These are phyloP conservation scores for Amphilophus citrinellus DNA, from an alignment of 2,113 vertebrate genomes.

Conservation along the genomic window DNA sequence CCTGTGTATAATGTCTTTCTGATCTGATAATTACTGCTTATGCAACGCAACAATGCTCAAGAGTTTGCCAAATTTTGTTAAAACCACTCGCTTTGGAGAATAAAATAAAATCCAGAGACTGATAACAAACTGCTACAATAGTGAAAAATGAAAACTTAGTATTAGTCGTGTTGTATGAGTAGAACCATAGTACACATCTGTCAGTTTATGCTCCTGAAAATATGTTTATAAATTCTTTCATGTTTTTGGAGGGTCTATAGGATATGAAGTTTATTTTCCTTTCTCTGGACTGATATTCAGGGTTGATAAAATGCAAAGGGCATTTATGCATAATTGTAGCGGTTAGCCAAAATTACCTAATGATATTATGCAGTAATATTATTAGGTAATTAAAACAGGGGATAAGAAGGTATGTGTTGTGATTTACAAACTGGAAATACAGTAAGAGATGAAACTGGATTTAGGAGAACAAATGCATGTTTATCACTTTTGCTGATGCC, in stretches of 20 bases:
- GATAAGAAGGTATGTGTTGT: slow-evolving; percentile 35
- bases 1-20: slow-evolving; percentile 66
- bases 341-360: slow-evolving; percentile 46
- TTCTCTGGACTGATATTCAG: slow-evolving; percentile 46
- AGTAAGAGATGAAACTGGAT: slow-evolving; percentile 61
- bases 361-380: slow-evolving; percentile 51
- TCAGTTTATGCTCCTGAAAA: slow-evolving; percentile 58
- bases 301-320: slow-evolving; percentile 45
- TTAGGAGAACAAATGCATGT: slow-evolving; percentile 78
- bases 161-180: slow-evolving; percentile 41
- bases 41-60: slow-evolving; percentile 71
- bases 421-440: slow-evolving; percentile 53
- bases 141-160: slow-evolving; percentile 42
- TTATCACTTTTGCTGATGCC: slow-evolving; percentile 82
- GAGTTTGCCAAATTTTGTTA: slow-evolving; percentile 64
- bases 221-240: slow-evolving; percentile 51
- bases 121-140: slow-evolving; percentile 52
- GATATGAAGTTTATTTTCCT: slow-evolving; percentile 47
- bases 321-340: slow-evolving; percentile 61
- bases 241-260: slow-evolving; percentile 37
- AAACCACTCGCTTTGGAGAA: slow-evolving; percentile 51
- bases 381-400: slow-evolving; percentile 42
- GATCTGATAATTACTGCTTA: slow-evolving; percentile 64
- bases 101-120: slow-evolving; percentile 46
- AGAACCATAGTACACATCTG: slow-evolving; percentile 45